Evolutionary conservation across 2,888 invertebrate species (phyloP).

Genomic region (Bellardia pandia): DNA sequence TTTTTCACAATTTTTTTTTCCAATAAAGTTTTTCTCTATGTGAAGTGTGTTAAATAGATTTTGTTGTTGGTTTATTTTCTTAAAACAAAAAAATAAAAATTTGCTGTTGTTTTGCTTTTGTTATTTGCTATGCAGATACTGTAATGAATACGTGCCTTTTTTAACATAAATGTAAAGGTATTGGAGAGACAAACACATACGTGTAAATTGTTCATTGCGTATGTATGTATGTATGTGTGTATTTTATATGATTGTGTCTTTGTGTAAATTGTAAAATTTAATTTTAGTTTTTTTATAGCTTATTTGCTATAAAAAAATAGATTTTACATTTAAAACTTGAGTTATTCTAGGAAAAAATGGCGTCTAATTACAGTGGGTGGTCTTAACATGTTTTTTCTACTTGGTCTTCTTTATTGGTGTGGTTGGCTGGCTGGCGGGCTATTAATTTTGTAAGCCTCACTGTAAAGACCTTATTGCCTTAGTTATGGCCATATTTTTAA

Average conservation of each 20-base stretch:
- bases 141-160: constrained; percentile 66
- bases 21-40: constrained; percentile 31
- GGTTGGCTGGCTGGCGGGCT: constrained; percentile 12
- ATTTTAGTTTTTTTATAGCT: constrained; percentile 52
- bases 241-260: background rate
- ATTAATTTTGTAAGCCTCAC: constrained; percentile 8
- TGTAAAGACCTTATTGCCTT: constrained; percentile 21
- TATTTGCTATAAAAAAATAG: constrained; percentile 59
- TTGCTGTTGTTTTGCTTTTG: constrained; percentile 51
- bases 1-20: constrained; percentile 38
- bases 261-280: constrained; percentile 15
- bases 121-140: constrained; percentile 68
- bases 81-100: constrained; percentile 15
- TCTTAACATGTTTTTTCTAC: constrained; percentile 54
- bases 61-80: constrained; percentile 22
- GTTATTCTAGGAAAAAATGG: constrained; percentile 71
- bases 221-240: background rate
- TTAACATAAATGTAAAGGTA: constrained; percentile 25
- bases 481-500: constrained; percentile 45
- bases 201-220: too few species aligned
- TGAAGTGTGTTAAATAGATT: constrained; percentile 58
- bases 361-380: constrained; percentile 72
- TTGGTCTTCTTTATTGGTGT: background rate
- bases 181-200: background rate
- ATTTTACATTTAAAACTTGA: constrained; percentile 61